A percentile compares a stretch with the other conserved stretches of the same genome.
Conservation (phyloP, 2,888 invertebrate species). For the Ceratothoa steindachneri region DNA sequence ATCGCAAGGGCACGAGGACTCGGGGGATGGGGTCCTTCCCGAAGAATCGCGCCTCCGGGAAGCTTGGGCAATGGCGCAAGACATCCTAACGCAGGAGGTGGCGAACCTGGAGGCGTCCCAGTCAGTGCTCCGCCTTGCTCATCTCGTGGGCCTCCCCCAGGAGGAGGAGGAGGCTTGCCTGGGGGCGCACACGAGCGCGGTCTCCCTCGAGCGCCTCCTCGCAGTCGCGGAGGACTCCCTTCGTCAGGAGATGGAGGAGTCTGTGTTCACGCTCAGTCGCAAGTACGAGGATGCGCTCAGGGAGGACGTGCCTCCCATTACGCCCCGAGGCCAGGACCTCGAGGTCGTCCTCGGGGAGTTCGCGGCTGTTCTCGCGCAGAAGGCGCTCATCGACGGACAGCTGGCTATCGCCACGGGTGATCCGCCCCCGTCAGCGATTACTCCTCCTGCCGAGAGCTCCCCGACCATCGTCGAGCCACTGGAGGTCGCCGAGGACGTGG, state of each 20-base stretch:
- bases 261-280: conserved; percentile 64
- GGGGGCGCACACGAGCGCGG: conserved; percentile 12
- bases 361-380: conserved; percentile 68
- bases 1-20: conserved; percentile 48
- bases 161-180: neutral
- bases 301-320: conserved; percentile 54
- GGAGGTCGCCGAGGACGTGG: conserved; percentile 40
- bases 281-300: conserved; percentile 64
- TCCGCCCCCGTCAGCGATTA: conserved; percentile 14
- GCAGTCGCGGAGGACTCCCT: conserved; percentile 69
- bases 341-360: conserved; percentile 60
- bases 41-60: conserved; percentile 68
- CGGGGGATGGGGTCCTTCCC: conserved; percentile 50
- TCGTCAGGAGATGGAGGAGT: conserved; percentile 67
- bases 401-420: conserved; percentile 66
- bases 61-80: conserved; percentile 71
- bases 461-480: conserved; percentile 46
- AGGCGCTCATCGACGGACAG: conserved; percentile 71
- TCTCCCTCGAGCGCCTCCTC: conserved; percentile 65
- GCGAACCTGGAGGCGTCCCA: conserved; percentile 57
- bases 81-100: conserved; percentile 68
- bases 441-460: conserved; percentile 21
- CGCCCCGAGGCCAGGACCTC: conserved; percentile 48
- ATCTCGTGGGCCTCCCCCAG: conserved; percentile 16
- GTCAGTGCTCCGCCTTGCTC: conserved; percentile 55